Evolutionary conservation across 2,888 invertebrate genomes (phyloP), one percentile per base, ranked within the genome.

Genomic region (Lomographa bimaculata): DNA sequence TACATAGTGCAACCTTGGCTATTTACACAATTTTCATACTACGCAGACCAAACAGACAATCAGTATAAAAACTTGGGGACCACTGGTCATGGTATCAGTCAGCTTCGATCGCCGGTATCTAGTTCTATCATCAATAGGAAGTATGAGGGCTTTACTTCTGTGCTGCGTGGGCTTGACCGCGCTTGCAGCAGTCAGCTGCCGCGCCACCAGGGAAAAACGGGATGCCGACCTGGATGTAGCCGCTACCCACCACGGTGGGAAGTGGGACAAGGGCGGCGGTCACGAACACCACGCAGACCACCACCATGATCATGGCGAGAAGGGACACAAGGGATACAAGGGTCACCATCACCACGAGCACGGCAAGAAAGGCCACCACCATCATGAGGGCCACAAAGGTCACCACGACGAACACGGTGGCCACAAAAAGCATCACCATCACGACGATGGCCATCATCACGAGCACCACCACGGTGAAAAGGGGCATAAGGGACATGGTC

Each of bases 261-360:
- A 87, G 51, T 86, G 86, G 85, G 86, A 87, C 46, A 85, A 86
- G 57, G 94, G 94, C 5, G 92, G 92, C 3, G 93, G 93, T 0
- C 90, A 92, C 45, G 92, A 93, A 46, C 91, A 93, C 50, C 92
- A 93, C 54, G 90, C 83, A 1, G 89, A 92, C 44, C 92, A 93
- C 52, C 92, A 92, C 61, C 90, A 91, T 46, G 90, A 92, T 46
- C 92, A 93, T 53, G 94, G 94, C 0, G 93, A 93, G 41, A 93
- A 94, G 66, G 93, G 92, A 2, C 93, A 94, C 59, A 94, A 94
- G 56, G 93, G 93, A 86, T 98, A 94, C 79, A 86, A 86, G 43
- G 91, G 91, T 1, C 91, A 91, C 21, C 91, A 91, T 17, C 91
- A 92, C 40, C 90, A 93, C 53, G 92, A 92, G 49, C 93, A 94